Evolutionary conservation across 2,888 invertebrate species (phyloP).

Genomic region (Myopa tessellatipennis): DNA sequence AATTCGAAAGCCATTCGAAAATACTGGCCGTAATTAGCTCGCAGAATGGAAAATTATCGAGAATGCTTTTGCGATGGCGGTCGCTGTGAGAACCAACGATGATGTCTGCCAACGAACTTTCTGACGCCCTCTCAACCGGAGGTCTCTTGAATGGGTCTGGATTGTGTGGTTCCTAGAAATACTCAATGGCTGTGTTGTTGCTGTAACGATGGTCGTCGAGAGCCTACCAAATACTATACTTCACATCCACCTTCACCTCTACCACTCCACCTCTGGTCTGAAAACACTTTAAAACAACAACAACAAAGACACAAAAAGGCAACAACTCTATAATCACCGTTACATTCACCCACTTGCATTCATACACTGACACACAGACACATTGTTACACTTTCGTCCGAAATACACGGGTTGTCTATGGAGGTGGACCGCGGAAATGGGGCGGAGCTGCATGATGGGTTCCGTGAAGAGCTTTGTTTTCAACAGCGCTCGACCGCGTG

Average conservation of each 20-base stretch:
- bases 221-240: neutral
- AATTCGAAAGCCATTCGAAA: slow-evolving; percentile 14
- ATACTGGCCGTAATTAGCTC: slow-evolving; percentile 17
- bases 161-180: neutral
- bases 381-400: neutral
- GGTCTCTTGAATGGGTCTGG: no score
- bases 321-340: neutral
- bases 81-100: neutral
- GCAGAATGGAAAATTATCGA: slow-evolving; percentile 8
- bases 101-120: neutral
- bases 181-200: neutral
- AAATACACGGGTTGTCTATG: neutral
- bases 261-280: neutral
- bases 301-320: neutral
- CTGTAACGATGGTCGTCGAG: neutral
- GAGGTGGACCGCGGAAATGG: neutral
- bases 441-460: neutral
- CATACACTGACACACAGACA: neutral
- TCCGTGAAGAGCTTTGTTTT: slow-evolving; percentile 15
- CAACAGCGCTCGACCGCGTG: slow-evolving; percentile 26
- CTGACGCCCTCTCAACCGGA: no score
- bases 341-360: neutral
- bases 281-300: slow-evolving; percentile 2
- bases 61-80: neutral
- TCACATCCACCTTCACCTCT: neutral